Evolutionary conservation across 2,113 vertebrate species (phyloP).

Genomic region (Actenoides lindsayi): DNA sequence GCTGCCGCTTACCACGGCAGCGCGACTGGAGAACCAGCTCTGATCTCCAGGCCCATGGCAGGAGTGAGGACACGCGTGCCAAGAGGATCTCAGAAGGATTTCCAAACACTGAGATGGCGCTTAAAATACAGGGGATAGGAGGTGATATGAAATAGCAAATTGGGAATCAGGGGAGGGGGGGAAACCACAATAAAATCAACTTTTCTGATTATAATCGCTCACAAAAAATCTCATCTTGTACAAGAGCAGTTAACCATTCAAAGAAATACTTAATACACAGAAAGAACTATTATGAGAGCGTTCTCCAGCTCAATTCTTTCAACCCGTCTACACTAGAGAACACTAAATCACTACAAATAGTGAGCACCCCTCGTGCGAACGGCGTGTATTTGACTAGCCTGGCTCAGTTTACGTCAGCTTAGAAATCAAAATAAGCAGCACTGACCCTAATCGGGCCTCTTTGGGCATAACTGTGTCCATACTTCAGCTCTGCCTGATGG

Average conservation of each 20-base stretch:
- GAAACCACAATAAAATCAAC: background rate
- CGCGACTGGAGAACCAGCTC: background rate
- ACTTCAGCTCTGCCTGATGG: background rate
- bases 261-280: conserved; percentile 43
- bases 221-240: background rate
- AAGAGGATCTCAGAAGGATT: background rate
- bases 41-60: background rate
- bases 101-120: background rate
- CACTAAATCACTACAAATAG: background rate
- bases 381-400: background rate
- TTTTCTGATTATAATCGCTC: conserved; percentile 17
- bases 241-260: conserved; percentile 7
- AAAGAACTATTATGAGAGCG: conserved; percentile 37
- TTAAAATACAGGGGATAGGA: background rate
- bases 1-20: background rate
- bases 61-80: background rate
- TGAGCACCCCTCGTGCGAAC: background rate
- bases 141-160: background rate
- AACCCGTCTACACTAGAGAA: conserved; percentile 25
- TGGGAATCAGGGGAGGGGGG: background rate
- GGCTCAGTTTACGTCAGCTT: background rate
- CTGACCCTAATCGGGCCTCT: background rate
- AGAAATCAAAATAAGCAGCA: background rate
- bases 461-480: background rate
- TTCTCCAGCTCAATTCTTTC: conserved; percentile 41